These are phyloP conservation scores for Enteromius unitaeniatus DNA, from an alignment of 2,797 vertebrate species.

Conservation along the genomic window DNA sequence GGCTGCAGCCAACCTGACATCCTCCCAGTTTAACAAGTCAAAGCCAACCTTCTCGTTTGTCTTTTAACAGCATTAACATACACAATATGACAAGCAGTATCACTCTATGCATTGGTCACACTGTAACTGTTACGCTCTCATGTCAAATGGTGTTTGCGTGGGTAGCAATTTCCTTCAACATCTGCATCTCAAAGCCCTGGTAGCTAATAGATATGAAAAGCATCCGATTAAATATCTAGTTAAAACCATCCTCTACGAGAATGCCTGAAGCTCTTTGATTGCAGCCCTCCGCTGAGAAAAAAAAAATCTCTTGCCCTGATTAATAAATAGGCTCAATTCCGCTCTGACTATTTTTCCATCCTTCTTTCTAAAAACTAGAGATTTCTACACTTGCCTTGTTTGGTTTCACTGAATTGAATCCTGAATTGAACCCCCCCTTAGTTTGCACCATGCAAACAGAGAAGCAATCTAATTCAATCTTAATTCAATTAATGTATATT, in stretches of 20 bases:
- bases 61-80: background rate
- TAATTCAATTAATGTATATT: no score
- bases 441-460: no score
- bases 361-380: background rate
- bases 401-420: no score
- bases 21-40: constrained; percentile 47
- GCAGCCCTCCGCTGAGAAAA: background rate
- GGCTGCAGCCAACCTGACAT: constrained; percentile 32
- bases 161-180: constrained; percentile 4
- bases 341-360: background rate
- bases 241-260: constrained; percentile 3
- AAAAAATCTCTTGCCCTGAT: constrained; percentile 2
- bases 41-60: constrained; percentile 16
- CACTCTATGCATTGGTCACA: background rate
- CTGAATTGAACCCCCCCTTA: no score
- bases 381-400: background rate
- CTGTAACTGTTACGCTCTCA: background rate
- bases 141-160: background rate
- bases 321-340: background rate
- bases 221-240: background rate
- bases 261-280: background rate
- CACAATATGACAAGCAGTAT: background rate
- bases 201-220: constrained; percentile 5
- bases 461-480: no score
- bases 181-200: background rate